Evolutionary conservation across 53 echinoderm and acorn worm genomes (phyloP).

Genomic region (Apostichopus leukothele): DNA sequence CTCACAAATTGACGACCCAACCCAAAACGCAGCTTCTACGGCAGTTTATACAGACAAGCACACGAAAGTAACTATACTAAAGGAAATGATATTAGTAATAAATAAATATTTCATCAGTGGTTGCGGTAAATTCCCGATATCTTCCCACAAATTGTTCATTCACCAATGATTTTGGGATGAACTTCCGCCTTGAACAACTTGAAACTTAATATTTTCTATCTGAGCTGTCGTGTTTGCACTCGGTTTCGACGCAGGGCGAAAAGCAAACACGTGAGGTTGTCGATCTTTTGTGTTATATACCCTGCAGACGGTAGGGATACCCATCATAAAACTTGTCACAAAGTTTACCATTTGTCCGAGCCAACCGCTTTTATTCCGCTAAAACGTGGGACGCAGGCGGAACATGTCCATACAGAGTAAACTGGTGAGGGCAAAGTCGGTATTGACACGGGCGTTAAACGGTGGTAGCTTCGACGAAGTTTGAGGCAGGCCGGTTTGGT

Average conservation of each 20-base stretch:
- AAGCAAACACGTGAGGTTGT: not conserved
- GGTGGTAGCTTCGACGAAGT: not conserved
- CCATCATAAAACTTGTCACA: slow-evolving; percentile 38
- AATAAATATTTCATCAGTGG: too few relatives aligned
- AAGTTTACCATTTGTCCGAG: slow-evolving; percentile 15
- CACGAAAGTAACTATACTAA: too few relatives aligned
- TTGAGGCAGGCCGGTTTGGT: too few relatives aligned
- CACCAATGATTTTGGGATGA: not conserved
- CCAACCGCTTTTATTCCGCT: not conserved
- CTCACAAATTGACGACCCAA: too few relatives aligned
- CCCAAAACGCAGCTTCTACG: too few relatives aligned
- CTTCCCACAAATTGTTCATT: not conserved
- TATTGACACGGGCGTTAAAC: slow-evolving; percentile 11
- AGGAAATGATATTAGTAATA: too few relatives aligned
- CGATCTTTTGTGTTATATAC: slow-evolving; percentile 13
- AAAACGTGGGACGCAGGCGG: not conserved
- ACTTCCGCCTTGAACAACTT: slow-evolving; percentile 24
- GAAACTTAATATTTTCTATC: not conserved
- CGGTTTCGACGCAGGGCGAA: slow-evolving; percentile 25
- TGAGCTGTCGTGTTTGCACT: slow-evolving; percentile 14
- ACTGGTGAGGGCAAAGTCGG: slow-evolving; percentile 29
- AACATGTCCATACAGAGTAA: not conserved
- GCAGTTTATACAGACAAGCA: too few relatives aligned
- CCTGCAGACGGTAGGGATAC: not conserved
- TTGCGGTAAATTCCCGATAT: slow-evolving; percentile 10